phyloP scores from a whole-genome alignment of 2,888 invertebrate genomes.

The Tribolium freemani region DNA sequence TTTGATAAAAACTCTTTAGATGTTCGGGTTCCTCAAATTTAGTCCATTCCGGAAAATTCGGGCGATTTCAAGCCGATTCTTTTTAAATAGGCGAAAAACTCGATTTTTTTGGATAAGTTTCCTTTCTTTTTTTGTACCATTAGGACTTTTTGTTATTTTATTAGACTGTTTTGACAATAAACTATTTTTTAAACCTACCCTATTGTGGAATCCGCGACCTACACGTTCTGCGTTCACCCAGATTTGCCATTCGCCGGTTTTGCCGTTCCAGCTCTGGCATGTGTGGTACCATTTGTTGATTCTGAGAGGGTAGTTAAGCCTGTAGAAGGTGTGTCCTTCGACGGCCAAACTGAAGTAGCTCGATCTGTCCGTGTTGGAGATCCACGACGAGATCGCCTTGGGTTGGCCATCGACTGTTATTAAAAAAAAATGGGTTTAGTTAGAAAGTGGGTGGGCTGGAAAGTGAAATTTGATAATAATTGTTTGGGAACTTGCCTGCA shows the following conservation, averaged over 20 bases:
- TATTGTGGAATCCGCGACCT: constrained; percentile 88
- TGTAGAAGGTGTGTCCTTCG: constrained; percentile 86
- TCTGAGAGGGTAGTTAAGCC: constrained; percentile 78
- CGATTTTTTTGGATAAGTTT: too few relatives aligned
- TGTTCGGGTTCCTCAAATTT: too few relatives aligned
- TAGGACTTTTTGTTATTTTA: too few relatives aligned
- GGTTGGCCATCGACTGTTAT: constrained; percentile 79
- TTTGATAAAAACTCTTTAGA: too few relatives aligned
- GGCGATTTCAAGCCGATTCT: too few relatives aligned
- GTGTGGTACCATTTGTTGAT: constrained; percentile 87
- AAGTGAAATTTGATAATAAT: constrained; percentile 37
- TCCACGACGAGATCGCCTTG: constrained; percentile 82
- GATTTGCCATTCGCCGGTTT: constrained; percentile 91
- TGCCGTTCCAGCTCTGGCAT: constrained; percentile 90
- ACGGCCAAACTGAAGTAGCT: constrained; percentile 87
- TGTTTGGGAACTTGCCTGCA: constrained; percentile 73
- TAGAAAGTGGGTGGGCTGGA: constrained; percentile 1
- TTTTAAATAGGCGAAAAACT: too few relatives aligned
- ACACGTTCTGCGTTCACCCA: constrained; percentile 90
- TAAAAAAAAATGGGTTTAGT: background rate
- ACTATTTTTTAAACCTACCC: constrained; percentile 81
- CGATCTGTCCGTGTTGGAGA: constrained; percentile 84
- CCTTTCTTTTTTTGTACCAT: too few relatives aligned
- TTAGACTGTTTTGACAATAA: too few relatives aligned
- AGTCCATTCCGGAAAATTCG: too few relatives aligned